Evolutionary conservation across 2,797 vertebrate genomes (phyloP).

Genomic region (Hapalemur alaotrensis): DNA sequence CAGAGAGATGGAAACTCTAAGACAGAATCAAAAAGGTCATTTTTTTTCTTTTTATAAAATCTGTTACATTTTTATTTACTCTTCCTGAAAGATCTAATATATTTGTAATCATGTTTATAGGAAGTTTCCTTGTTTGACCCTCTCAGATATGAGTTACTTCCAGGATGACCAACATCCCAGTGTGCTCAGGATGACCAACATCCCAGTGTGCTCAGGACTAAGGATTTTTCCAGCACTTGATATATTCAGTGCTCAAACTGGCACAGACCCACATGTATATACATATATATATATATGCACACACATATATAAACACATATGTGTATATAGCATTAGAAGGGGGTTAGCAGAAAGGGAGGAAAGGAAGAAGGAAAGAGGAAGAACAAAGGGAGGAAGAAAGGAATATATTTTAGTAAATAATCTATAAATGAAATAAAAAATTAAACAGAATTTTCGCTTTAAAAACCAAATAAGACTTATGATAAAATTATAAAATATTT

Average conservation of each 20-base stretch:
- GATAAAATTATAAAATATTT: background rate
- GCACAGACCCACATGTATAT: background rate
- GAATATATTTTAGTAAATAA: background rate
- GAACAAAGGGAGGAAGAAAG: background rate
- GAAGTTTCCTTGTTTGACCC: background rate
- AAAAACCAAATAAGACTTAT: background rate
- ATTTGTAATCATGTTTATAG: background rate
- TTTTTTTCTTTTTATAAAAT: background rate
- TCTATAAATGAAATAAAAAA: background rate
- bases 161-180: background rate
- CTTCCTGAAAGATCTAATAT: background rate
- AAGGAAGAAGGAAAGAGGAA: background rate
- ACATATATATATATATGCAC: background rate
- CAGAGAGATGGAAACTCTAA: background rate
- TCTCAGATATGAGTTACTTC: background rate
- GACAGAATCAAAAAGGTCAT: background rate
- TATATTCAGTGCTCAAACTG: background rate
- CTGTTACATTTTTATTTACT: background rate
- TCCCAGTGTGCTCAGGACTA: background rate
- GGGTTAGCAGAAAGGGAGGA: background rate
- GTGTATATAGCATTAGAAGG: background rate
- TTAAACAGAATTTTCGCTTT: background rate
- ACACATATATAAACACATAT: no score
- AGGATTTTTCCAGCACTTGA: background rate
- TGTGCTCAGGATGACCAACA: background rate